Evolutionary conservation across 2,113 vertebrate species (phyloP).

Genomic region (Pelodiscus sinensis): DNA sequence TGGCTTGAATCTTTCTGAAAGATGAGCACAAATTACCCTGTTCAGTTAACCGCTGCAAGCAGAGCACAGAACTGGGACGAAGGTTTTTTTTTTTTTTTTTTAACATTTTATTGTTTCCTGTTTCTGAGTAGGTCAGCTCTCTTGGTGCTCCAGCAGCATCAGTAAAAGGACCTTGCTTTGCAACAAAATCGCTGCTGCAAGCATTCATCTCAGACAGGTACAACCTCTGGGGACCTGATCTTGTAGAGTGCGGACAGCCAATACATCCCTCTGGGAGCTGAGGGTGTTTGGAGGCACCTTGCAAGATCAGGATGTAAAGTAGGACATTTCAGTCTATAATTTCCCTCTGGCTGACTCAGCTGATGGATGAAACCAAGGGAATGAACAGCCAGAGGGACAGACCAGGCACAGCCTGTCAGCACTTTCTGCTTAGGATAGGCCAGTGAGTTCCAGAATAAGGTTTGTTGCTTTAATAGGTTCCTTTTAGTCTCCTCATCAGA

Average conservation of each 20-base stretch:
- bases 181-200: not conserved
- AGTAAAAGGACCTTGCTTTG: not conserved
- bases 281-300: not conserved
- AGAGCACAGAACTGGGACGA: not conserved
- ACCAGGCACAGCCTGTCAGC: not conserved
- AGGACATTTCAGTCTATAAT: not conserved
- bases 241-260: not conserved
- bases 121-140: not conserved
- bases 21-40: not conserved
- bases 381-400: not conserved
- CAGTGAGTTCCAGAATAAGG: not conserved
- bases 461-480: not conserved
- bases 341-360: not conserved
- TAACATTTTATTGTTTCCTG: not conserved
- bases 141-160: not conserved
- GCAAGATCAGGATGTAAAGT: not conserved
- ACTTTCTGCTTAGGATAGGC: not conserved
- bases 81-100: not conserved
- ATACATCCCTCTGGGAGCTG: not conserved
- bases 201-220: not conserved
- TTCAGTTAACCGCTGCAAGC: not conserved
- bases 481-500: not conserved
- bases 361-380: not conserved
- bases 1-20: not conserved
- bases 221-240: not conserved